Conservation (phyloP, 2,797 vertebrate species). For the Leucoraja ocellata region DNA sequence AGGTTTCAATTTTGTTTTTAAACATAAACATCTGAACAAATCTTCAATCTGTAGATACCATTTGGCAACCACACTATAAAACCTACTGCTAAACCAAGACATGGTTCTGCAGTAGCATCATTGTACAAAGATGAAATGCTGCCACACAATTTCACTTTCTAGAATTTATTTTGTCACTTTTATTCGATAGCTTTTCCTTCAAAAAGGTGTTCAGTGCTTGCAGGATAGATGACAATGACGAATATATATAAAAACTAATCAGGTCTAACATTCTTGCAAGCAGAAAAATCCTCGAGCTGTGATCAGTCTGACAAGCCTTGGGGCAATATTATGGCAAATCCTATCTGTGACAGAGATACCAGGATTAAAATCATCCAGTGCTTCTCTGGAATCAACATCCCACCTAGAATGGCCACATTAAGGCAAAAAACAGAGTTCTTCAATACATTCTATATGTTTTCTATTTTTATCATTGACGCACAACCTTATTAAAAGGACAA, state of each 20-base stretch:
- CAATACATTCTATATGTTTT: background rate
- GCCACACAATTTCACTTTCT: background rate
- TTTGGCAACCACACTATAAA: background rate
- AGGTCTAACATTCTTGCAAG: background rate
- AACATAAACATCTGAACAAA: too few species aligned
- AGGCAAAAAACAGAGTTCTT: background rate
- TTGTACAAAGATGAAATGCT: background rate
- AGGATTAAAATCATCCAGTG: background rate
- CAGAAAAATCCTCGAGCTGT: background rate
- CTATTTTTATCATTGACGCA: background rate
- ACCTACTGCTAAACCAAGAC: background rate
- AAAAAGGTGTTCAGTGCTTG: background rate
- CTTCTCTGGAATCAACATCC: background rate
- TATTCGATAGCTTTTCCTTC: background rate
- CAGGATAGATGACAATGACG: background rate
- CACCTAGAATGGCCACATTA: background rate
- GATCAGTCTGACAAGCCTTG: background rate
- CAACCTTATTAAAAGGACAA: background rate
- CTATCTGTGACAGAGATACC: background rate
- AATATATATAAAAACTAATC: too few species aligned
- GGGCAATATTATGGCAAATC: background rate
- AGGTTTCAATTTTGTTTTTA: too few species aligned
- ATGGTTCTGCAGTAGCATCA: background rate
- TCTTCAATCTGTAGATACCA: background rate
- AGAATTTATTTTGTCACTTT: background rate